A percentile compares a stretch with the other conserved stretches of the same genome.
phyloP scores from a whole-genome alignment of 2,888 invertebrate species.

The Ennomos erosarius region DNA sequence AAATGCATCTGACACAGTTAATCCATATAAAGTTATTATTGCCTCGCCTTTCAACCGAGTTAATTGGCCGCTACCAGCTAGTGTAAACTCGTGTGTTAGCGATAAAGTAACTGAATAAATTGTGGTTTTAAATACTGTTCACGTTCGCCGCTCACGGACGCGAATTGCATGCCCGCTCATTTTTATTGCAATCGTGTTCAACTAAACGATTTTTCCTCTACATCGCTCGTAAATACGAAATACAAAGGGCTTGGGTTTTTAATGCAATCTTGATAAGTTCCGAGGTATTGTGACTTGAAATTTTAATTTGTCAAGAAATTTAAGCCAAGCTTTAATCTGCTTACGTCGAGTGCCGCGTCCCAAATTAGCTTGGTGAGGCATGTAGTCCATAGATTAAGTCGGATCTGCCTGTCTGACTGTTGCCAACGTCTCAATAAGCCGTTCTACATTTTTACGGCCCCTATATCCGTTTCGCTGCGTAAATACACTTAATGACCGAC shows the following conservation, averaged over 20 bases:
- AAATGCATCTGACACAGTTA: slow-evolving; percentile 77
- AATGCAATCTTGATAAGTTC: slow-evolving; percentile 71
- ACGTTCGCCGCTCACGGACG: slow-evolving; percentile 63
- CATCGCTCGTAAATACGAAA: slow-evolving; percentile 64
- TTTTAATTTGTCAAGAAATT: slow-evolving; percentile 69
- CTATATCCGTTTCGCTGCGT: slow-evolving; percentile 83
- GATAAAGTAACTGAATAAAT: slow-evolving; percentile 75
- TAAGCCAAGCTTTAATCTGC: slow-evolving; percentile 60
- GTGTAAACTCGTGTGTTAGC: slow-evolving; percentile 72
- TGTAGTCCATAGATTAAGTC: slow-evolving; percentile 68
- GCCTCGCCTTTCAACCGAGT: slow-evolving; percentile 71
- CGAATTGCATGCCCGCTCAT: slow-evolving; percentile 62
- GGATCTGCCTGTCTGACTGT: slow-evolving; percentile 63
- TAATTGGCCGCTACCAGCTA: slow-evolving; percentile 75
- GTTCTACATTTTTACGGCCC: slow-evolving; percentile 79
- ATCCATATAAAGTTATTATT: slow-evolving; percentile 80
- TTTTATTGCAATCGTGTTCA: slow-evolving; percentile 68
- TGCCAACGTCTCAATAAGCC: slow-evolving; percentile 83
- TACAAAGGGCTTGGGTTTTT: slow-evolving; percentile 65
- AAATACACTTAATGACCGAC: slow-evolving; percentile 84
- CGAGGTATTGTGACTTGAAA: slow-evolving; percentile 60
- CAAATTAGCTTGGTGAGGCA: slow-evolving; percentile 65
- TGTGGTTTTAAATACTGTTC: slow-evolving; percentile 66
- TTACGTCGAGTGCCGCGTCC: slow-evolving; percentile 50
- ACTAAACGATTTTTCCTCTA: slow-evolving; percentile 69